Base-by-base conservation (phyloP, 2,113 vertebrate species). In the Ciconia stormi region DNA sequence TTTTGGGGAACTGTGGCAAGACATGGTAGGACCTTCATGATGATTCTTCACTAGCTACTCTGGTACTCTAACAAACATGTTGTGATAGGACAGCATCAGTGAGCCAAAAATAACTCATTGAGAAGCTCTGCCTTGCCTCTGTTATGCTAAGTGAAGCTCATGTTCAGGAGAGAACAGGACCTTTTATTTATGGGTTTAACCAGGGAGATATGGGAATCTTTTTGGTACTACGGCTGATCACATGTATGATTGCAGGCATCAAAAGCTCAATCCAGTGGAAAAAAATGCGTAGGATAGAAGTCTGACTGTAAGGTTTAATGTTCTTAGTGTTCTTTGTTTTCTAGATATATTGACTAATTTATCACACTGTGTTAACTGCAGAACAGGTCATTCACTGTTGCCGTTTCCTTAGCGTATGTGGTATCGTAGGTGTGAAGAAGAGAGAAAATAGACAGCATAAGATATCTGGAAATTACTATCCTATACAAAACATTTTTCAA, bases 251-350 rank as follows among this genome's bases (percentile, higher is more conserved):
- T 87, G 25, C 23, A 78, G 67, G n/a, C 22, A 53, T 17, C 17
- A 30, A 89, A 82, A 66, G 4, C 44, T 83, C 49, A 78, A 12
- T 73, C 19, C 26, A 76, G 11, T 42, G 23, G 30, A 53, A 82
- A 85, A 85, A 90, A 67, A 46, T 17, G 47, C 16, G 25, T 63
- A 30, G 42, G 58, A 83, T 32, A 89, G 80, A 85, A 66, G 55
- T 47, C 83, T 94, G 26, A 47, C 50, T 74, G 53, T 46, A 95
- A 95, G 49, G 15, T 82, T 80, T 80, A 83, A 81, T 87, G 85
- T 95, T 97, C 82, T 70, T 96, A 90, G n/a, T 47, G 7, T 91
- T 97, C 30, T 92, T 95, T 94, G 56, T 82, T 94, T 89, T 97
- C 47, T 89, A 80, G 87, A 55, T 59, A 46, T 67, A 81, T 70